Percentiles rank a stretch among this genome's conserved stretches.
phyloP scores from a whole-genome alignment of 2,888 invertebrate species.

The Lasius platythorax region DNA sequence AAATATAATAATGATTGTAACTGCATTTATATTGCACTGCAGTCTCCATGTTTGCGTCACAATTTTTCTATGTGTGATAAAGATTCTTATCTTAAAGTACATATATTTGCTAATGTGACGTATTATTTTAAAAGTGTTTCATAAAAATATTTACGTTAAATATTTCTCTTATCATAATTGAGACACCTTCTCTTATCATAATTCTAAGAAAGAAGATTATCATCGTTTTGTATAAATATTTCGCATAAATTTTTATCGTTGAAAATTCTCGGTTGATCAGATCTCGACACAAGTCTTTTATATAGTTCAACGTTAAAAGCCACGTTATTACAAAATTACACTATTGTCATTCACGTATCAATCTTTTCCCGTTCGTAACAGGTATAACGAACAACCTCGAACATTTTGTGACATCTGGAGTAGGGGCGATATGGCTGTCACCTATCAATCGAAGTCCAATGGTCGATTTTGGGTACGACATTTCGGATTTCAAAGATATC shows the following conservation, averaged over 20 bases:
- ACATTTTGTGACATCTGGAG: slow-evolving; percentile 90
- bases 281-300: neutral
- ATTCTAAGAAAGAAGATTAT: neutral
- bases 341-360: neutral
- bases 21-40: neutral
- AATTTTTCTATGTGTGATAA: neutral
- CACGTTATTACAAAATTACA: neutral
- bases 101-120: neutral
- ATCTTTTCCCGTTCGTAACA: slow-evolving; percentile 71
- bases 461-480: slow-evolving; percentile 96
- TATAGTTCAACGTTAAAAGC: neutral
- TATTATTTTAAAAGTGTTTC: neutral
- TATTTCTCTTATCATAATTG: neutral
- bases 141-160: neutral
- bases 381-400: slow-evolving; percentile 88
- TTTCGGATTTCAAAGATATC: slow-evolving; percentile 91
- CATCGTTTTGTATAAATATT: neutral
- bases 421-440: slow-evolving; percentile 93
- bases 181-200: neutral
- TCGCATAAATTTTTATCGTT: neutral
- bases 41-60: neutral
- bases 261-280: neutral
- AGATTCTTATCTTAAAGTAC: neutral
- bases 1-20: neutral
- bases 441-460: slow-evolving; percentile 94